A percentile compares a stretch with the other conserved stretches of the same genome.
These are phyloP conservation scores for Porites evermanni DNA, from an alignment of 92 coral and sea anemone genomes.

Conservation along the genomic window DNA sequence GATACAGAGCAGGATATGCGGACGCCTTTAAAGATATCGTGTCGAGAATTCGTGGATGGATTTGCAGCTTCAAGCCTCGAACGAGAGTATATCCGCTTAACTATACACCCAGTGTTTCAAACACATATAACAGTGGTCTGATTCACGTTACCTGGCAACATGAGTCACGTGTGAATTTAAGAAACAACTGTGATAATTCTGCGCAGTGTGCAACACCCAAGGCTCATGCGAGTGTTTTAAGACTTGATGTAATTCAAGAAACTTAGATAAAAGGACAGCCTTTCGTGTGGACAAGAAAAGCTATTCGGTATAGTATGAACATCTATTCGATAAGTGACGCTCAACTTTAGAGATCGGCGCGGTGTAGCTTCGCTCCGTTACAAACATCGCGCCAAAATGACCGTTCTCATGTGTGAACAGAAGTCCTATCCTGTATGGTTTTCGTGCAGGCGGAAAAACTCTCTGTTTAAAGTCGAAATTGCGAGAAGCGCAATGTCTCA, in stretches of 20 bases:
- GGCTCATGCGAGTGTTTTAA: not conserved
- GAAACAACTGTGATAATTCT: not conserved
- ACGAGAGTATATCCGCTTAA: not conserved
- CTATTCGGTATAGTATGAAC: too few relatives aligned
- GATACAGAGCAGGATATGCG: slow-evolving; percentile 46
- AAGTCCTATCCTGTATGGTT: too few relatives aligned
- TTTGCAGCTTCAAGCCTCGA: not conserved
- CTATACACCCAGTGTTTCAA: not conserved
- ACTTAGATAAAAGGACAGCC: not conserved
- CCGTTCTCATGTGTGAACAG: too few relatives aligned
- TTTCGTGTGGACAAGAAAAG: too few relatives aligned
- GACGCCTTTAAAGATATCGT: slow-evolving; percentile 12
- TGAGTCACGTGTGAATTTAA: not conserved
- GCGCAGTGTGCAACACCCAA: too few relatives aligned
- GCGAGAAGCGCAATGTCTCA: too few relatives aligned
- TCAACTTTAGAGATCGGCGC: too few relatives aligned
- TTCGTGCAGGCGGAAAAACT: too few relatives aligned
- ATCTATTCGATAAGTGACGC: too few relatives aligned
- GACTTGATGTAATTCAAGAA: slow-evolving; percentile 10
- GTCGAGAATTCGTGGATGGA: slow-evolving; percentile 1
- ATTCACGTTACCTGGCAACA: not conserved
- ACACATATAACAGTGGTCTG: not conserved
- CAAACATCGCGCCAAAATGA: too few relatives aligned
- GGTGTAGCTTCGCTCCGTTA: too few relatives aligned
- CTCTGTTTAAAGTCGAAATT: too few relatives aligned